Conservation (phyloP, 92 coral and sea anemone genomes). For the Palythoa grandiflora region DNA sequence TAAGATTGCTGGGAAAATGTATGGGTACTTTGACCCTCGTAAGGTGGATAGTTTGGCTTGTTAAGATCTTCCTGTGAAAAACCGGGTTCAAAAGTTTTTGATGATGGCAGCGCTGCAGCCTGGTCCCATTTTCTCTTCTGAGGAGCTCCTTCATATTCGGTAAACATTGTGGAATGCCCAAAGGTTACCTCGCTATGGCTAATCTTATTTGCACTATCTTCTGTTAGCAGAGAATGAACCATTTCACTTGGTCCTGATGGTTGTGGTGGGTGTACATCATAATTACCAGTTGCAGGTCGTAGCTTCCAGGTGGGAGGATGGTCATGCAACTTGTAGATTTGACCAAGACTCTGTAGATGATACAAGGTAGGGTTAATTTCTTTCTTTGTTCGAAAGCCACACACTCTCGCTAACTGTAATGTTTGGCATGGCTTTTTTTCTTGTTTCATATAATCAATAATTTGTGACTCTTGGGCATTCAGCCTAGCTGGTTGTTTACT, state of each 20-base stretch:
- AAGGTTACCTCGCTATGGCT: not conserved
- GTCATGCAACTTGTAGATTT: slow-evolving; percentile 85
- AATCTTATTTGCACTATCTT: slow-evolving; percentile 11
- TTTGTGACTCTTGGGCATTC: slow-evolving; percentile 55
- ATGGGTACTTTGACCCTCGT: not conserved
- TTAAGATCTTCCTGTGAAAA: not conserved
- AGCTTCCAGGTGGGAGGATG: slow-evolving; percentile 95
- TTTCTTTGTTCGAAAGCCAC: slow-evolving; percentile 79
- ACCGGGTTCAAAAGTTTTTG: not conserved
- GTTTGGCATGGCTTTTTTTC: slow-evolving; percentile 76
- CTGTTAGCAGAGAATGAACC: slow-evolving; percentile 1
- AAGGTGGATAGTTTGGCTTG: not conserved
- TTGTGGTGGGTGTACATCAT: slow-evolving; percentile 10
- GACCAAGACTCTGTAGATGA: slow-evolving; percentile 75
- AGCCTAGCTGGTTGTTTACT: slow-evolving; percentile 43
- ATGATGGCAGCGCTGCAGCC: not conserved
- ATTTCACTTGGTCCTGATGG: not conserved
- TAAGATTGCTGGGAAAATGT: not conserved
- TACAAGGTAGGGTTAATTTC: slow-evolving; percentile 89
- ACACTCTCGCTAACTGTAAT: slow-evolving; percentile 65
- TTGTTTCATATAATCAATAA: slow-evolving; percentile 75
- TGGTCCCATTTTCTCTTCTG: slow-evolving; percentile 36
- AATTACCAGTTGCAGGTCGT: slow-evolving; percentile 52
- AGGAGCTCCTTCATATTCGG: slow-evolving; percentile 46
- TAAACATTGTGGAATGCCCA: slow-evolving; percentile 18